These are phyloP conservation scores for Chelonoidis abingdonii DNA, from an alignment of 2,113 vertebrate species.

Conservation along the genomic window DNA sequence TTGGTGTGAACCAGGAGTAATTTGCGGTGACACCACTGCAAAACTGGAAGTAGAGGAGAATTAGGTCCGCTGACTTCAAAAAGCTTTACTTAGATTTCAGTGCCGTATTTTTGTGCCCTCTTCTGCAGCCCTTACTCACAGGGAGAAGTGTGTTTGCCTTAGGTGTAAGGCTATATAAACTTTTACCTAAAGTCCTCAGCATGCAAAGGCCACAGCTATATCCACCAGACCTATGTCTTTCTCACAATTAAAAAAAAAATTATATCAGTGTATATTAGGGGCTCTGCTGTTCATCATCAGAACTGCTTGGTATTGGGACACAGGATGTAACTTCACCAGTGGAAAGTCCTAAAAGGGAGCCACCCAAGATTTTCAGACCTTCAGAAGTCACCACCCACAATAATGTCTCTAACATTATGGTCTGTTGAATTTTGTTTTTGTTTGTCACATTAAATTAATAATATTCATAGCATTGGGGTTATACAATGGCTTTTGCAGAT, in stretches of 20 bases:
- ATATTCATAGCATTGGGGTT: neutral
- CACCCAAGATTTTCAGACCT: too few species aligned
- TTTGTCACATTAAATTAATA: constrained; percentile 14
- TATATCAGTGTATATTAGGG: neutral
- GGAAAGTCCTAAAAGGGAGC: neutral
- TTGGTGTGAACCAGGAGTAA: neutral
- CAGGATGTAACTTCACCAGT: neutral
- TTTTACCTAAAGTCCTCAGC: neutral
- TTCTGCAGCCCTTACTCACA: neutral
- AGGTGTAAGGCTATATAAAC: neutral
- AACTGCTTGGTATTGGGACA: neutral
- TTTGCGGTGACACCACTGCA: neutral
- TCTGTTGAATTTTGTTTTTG: neutral
- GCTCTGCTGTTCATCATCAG: neutral
- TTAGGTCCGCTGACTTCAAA: neutral
- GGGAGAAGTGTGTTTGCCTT: neutral
- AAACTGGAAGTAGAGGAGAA: neutral
- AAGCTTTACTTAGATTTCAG: neutral
- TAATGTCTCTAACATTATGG: neutral
- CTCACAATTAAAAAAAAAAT: neutral
- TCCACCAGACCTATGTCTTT: neutral
- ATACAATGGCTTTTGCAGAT: constrained; percentile 21
- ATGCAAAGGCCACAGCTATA: neutral
- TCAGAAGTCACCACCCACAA: neutral
- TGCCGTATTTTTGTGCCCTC: neutral